Evolutionary conservation across 2,888 invertebrate species (phyloP).

Genomic region (Pristionchus mayeri): DNA sequence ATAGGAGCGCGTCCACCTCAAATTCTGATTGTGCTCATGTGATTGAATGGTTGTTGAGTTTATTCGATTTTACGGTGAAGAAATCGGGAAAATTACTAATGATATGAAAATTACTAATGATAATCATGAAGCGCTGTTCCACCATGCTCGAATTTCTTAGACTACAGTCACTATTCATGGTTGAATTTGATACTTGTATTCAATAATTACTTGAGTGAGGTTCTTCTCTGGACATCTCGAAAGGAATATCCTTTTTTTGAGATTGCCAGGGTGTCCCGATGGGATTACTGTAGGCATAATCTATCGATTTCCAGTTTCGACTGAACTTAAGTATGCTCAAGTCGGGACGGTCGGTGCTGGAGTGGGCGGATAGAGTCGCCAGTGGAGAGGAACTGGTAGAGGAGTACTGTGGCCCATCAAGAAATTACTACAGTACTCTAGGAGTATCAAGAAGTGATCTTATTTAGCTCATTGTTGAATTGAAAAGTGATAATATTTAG

Average conservation of each 20-base stretch:
- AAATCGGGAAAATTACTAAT: too few species aligned
- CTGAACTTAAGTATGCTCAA: conserved; percentile 69
- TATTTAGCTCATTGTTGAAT: background rate
- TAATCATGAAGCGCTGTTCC: too few species aligned
- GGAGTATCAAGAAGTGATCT: background rate
- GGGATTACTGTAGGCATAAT: background rate
- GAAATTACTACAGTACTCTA: background rate
- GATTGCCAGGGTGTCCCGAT: background rate
- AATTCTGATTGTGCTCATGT: too few species aligned
- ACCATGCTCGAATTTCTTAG: too few species aligned
- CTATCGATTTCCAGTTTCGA: conserved; percentile 23
- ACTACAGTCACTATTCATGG: too few species aligned
- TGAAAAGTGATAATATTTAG: background rate
- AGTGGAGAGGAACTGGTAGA: conserved; percentile 70
- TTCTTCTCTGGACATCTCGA: background rate
- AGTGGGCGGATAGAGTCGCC: conserved; percentile 70
- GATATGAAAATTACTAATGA: too few species aligned
- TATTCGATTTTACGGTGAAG: too few species aligned
- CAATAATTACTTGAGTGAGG: too few species aligned
- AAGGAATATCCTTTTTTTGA: too few species aligned
- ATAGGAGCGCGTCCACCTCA: too few species aligned
- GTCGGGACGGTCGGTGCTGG: conserved; percentile 68
- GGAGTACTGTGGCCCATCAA: background rate
- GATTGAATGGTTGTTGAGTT: too few species aligned
- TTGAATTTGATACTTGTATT: too few species aligned